Base-by-base conservation (phyloP, 2,797 vertebrate species). In the Gymnoscopelus microlampas region DNA sequence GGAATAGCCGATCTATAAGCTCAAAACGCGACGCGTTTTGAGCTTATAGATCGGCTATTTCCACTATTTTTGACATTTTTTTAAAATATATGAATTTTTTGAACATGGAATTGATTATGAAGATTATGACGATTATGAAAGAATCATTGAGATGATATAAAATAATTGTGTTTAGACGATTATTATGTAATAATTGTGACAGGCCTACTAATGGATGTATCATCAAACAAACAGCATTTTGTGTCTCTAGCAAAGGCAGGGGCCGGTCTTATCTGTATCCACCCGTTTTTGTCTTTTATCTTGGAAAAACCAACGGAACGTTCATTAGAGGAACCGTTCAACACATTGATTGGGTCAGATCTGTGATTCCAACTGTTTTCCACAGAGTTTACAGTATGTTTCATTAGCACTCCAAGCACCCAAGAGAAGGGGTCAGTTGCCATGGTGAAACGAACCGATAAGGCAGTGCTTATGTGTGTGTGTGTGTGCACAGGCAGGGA, bases 301-400 rank as follows among this genome's bases (percentile, higher is more conserved):
- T 80, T 79, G 72, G 19, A 80, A 78, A 79, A 66, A 44, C 39
- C 8, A 44, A 44, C 39, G 9, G 51, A 83, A 64, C 68, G 62
- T 89, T 83, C 86, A 89, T 87, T 83, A 89, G 63, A 83, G 69
- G 48, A 78, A 78, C 60, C 76, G 88, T 91, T 84, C 67, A 80
- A 70, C 61, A 63, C 68, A 65, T 73, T 76, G 62, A 79, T 81
- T 81, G 73, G 82, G 75, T 80, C n/a, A 74, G 76, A 90, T 86
- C 74, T 76, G 47, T 77, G 72, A 65, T 81, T 4, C 76, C 68
- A 77, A 84, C 70, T 86, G 74, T 86, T 86, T 84, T 84, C 75
- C 66, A 63, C 39, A 35, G 73, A 70, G 71, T 70, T 79, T 60
- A 44, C 39, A 10, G 39, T 29, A 29, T 65, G 58, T 55, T 70